phyloP scores from a whole-genome alignment of 2,113 vertebrate genomes.

The Neodon shergylaensis region DNA sequence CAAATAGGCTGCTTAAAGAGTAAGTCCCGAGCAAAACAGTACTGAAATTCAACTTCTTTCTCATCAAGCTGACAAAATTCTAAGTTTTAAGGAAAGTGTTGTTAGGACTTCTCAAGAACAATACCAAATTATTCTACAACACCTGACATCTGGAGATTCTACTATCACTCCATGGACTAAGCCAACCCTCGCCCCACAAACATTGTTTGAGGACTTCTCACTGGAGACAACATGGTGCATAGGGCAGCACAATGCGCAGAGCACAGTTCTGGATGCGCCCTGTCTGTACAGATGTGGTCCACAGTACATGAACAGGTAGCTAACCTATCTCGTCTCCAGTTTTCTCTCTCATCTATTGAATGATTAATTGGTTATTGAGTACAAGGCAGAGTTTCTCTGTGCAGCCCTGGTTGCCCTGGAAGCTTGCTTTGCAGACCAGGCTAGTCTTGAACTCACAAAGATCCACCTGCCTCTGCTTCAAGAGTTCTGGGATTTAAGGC shows the following conservation, averaged over 20 bases:
- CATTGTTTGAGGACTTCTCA: background rate
- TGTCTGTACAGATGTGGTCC: background rate
- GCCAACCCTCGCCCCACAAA: background rate
- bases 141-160: background rate
- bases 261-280: background rate
- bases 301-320: background rate
- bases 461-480: background rate
- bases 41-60: background rate
- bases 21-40: background rate
- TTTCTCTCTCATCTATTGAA: background rate
- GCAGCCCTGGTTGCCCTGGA: background rate
- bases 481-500: background rate
- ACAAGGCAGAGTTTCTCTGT: background rate
- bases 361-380: background rate
- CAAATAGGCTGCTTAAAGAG: background rate
- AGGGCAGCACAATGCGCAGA: background rate
- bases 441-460: background rate
- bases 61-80: background rate
- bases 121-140: background rate
- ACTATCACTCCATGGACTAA: background rate
- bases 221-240: background rate
- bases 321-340: background rate
- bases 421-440: background rate
- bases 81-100: background rate
- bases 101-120: background rate